A percentile compares a stretch with the other conserved stretches of the same genome.
These are phyloP conservation scores for Moxostoma hubbsi DNA, from an alignment of 2,797 vertebrate genomes.

Conservation along the genomic window DNA sequence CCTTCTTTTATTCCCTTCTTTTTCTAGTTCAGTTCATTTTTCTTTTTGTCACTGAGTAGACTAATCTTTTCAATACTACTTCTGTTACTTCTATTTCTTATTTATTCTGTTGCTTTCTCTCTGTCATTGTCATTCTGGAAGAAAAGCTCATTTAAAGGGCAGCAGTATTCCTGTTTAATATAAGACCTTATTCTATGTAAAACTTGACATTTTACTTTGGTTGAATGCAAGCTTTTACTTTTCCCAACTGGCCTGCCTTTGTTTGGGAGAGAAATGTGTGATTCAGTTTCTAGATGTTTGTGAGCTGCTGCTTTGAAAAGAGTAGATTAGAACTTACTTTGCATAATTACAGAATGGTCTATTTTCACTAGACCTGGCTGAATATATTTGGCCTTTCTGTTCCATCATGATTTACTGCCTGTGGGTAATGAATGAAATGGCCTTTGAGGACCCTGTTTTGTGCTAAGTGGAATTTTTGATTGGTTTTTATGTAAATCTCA, in stretches of 20 bases:
- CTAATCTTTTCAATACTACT: background rate
- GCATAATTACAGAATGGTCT: slow-evolving; percentile 48
- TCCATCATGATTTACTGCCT: slow-evolving; percentile 25
- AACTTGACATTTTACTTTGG: slow-evolving; percentile 54
- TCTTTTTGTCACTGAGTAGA: background rate
- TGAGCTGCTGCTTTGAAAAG: slow-evolving; percentile 13
- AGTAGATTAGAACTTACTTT: slow-evolving; percentile 38
- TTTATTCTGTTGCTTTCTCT: slow-evolving; percentile 13
- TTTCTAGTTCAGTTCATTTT: background rate
- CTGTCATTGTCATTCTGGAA: background rate
- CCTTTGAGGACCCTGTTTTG: slow-evolving; percentile 27
- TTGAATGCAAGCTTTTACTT: slow-evolving; percentile 31
- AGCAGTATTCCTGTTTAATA: slow-evolving; percentile 12
- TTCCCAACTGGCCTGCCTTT: slow-evolving; percentile 9
- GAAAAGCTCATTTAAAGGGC: background rate
- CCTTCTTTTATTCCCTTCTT: slow-evolving; percentile 22
- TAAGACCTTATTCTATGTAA: slow-evolving; percentile 10
- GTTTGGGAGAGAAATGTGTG: slow-evolving; percentile 9
- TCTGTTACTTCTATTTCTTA: background rate
- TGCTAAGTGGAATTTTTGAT: slow-evolving; percentile 22
- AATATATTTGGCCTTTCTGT: slow-evolving; percentile 37
- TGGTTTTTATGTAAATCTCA: slow-evolving; percentile 43
- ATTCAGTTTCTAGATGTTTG: slow-evolving; percentile 31
- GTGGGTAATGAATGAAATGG: slow-evolving; percentile 43
- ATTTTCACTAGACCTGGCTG: slow-evolving; percentile 43